Conservation (phyloP, 2,797 vertebrate genomes). For the Schizopygopsis pylzovi region DNA sequence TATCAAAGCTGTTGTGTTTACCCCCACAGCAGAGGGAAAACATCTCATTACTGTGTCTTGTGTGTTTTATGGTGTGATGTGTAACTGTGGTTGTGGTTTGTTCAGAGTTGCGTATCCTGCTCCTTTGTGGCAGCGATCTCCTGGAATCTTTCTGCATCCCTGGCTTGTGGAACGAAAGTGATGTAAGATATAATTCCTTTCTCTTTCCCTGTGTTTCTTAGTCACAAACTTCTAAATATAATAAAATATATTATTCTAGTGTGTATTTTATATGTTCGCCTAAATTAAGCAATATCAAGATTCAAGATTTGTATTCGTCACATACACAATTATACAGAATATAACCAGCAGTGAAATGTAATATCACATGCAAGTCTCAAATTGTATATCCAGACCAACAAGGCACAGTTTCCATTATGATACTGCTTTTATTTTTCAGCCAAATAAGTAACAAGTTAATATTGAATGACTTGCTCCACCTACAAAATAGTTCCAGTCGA, state of each 20-base stretch:
- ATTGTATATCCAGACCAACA: neutral
- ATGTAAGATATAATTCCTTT: constrained; percentile 80
- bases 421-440: neutral
- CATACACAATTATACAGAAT: too few relatives aligned
- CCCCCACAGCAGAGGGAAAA: neutral
- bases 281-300: constrained; percentile 1
- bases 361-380: neutral
- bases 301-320: too few relatives aligned
- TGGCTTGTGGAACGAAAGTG: constrained; percentile 96
- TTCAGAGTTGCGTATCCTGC: constrained; percentile 92
- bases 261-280: neutral
- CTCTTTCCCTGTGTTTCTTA: neutral
- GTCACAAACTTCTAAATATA: neutral
- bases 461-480: neutral
- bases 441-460: neutral
- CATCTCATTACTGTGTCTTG: constrained; percentile 47
- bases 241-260: neutral
- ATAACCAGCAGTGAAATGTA: too few relatives aligned
- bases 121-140: constrained; percentile 96
- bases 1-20: constrained; percentile 15
- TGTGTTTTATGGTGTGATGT: constrained; percentile 61
- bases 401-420: too few relatives aligned
- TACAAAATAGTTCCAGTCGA: neutral
- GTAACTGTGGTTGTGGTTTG: constrained; percentile 60
- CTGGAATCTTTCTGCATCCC: constrained; percentile 99